A percentile compares a stretch with the other conserved stretches of the same genome.
phyloP scores from a whole-genome alignment of 2,888 invertebrate genomes.

The Cosmia pyralina region DNA sequence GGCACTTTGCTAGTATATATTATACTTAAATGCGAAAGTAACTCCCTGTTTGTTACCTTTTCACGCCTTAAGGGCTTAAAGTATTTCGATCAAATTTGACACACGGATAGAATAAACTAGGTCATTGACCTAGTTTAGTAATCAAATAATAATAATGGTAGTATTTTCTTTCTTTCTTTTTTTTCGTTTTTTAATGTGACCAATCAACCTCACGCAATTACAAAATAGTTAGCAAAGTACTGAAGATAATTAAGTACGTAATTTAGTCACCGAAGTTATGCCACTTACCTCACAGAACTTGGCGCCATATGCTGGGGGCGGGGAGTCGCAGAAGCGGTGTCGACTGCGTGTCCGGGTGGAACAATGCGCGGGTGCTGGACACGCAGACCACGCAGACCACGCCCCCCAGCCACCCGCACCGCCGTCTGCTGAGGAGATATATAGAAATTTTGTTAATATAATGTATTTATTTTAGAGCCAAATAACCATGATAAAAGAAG shows the following conservation, averaged over 20 bases:
- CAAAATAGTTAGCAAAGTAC: too few species aligned
- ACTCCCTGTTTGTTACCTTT: background rate
- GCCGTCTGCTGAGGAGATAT: slow-evolving; percentile 88
- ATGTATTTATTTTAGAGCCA: background rate
- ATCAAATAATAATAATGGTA: too few species aligned
- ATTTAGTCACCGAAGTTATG: background rate
- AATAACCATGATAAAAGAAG: background rate
- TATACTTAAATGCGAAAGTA: background rate
- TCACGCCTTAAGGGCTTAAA: background rate
- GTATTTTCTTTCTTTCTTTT: too few species aligned
- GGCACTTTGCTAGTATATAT: background rate
- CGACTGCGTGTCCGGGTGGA: slow-evolving; percentile 92
- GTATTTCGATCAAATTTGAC: background rate
- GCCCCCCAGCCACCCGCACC: slow-evolving; percentile 94
- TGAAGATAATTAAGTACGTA: too few species aligned
- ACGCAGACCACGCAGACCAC: slow-evolving; percentile 96
- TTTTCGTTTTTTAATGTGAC: too few species aligned
- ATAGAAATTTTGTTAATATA: background rate
- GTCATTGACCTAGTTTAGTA: too few species aligned
- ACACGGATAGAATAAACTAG: background rate
- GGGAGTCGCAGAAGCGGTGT: slow-evolving; percentile 96
- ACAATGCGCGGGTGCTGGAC: slow-evolving; percentile 93
- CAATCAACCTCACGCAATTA: too few species aligned
- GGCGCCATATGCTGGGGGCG: slow-evolving; percentile 96
- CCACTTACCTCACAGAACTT: slow-evolving; percentile 95